Evolutionary conservation across 2,888 invertebrate genomes (phyloP), one percentile per base, ranked within the genome.

Genomic region (Acanthosepion pharaonis): DNA sequence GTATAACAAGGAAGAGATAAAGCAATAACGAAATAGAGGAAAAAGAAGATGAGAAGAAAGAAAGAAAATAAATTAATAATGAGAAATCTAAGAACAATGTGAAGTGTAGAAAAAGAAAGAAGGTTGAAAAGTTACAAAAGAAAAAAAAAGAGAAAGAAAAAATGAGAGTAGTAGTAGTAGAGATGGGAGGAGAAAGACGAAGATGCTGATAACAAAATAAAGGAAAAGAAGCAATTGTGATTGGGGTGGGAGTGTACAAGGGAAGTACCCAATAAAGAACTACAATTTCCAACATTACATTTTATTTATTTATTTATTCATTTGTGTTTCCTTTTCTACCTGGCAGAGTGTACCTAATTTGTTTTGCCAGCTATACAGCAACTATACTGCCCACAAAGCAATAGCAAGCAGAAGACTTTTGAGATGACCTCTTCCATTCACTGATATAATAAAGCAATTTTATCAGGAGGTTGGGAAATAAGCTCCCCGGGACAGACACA

Each of bases 391-490:
- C 59, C 59, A 59, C 23, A 5, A 59, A 23, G 59, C 59, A 23
- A 59, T 59, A 59, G 23, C 59, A n/a, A 78, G 78, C 28, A n/a
- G 78, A n/a, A 78, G n/a, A 1, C 28, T 78, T 78, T 78, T 78
- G 78, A n/a, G 78, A 78, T 78, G 78, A 78, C 78, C 78, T 78
- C 78, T 78, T 28, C n/a, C 78, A 78, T 78, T 78, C 78, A 78
- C 15, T 78, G 78, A 78, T 78, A 78, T 78, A 28, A 78, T 78
- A n/a, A 78, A 78, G 78, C 78, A 78, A 78, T 78, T 28, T 78
- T n/a, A 78, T 78, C n/a, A 42, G 42, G 42, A 42, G 42, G 42
- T 78, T 8, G 78, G 15, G 78, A n/a, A 28, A 78, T 11, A 78
- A 78, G 9, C 28, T 9, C 9, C 15, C 3, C 78, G 8, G n/a